Percentiles rank a stretch among this genome's conserved stretches.
These are phyloP conservation scores for Calameuta idolon DNA, from an alignment of 2,888 invertebrate species.

Conservation along the genomic window DNA sequence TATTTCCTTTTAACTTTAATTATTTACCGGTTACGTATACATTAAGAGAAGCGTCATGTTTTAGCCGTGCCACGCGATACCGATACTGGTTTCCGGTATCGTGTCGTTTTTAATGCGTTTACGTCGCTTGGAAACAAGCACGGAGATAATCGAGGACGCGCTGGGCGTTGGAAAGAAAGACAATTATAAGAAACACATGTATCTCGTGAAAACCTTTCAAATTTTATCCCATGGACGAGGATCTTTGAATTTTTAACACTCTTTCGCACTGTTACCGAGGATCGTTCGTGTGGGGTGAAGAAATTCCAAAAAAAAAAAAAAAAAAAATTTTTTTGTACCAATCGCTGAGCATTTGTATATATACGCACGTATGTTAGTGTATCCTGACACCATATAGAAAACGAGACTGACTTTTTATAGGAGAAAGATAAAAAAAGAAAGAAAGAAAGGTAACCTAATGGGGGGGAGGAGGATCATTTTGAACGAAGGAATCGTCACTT, in stretches of 20 bases:
- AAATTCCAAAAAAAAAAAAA: too few species aligned
- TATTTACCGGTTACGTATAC: background rate
- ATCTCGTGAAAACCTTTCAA: background rate
- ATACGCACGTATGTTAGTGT: background rate
- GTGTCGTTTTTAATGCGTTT: background rate
- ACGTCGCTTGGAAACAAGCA: too few species aligned
- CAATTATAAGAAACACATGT: background rate
- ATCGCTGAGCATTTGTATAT: background rate
- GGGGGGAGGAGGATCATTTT: background rate
- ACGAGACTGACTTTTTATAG: conserved; percentile 63
- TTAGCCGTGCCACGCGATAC: background rate
- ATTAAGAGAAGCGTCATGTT: background rate
- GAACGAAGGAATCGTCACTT: background rate
- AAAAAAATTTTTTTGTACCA: background rate
- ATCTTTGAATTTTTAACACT: background rate
- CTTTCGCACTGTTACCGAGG: background rate
- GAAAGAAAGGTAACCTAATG: background rate
- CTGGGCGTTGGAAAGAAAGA: background rate
- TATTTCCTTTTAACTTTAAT: conserved; percentile 5
- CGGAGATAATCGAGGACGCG: background rate
- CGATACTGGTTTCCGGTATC: background rate
- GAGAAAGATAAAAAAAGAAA: conserved; percentile 24
- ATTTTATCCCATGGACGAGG: background rate
- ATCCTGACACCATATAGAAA: conserved; percentile 36
- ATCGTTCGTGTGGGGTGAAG: too few species aligned